Evolutionary conservation across 1,140 invertebrate species (phyloP).

Genomic region (Sesamia nonagrioides): DNA sequence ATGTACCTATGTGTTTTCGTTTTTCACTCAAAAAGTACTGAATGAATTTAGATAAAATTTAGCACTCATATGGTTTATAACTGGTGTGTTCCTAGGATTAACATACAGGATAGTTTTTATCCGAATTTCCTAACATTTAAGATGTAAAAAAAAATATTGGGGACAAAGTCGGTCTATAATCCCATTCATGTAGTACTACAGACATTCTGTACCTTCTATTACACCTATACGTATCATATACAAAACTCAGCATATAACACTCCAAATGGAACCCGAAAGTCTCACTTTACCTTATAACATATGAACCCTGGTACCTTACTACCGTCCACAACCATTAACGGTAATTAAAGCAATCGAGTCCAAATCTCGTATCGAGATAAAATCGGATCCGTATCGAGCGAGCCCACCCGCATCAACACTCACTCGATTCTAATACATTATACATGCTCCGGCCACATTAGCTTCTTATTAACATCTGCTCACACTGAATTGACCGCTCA

Average conservation of each 20-base stretch:
- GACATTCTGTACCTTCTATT: background rate
- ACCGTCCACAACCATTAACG: slow-evolving; percentile 73
- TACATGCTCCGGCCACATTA: slow-evolving; percentile 78
- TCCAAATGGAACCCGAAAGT: background rate
- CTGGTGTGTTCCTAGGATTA: no score
- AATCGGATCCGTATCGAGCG: slow-evolving; percentile 74
- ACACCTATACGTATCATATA: background rate
- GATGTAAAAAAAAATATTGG: no score
- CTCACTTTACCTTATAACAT: slow-evolving; percentile 32
- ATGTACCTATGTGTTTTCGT: no score
- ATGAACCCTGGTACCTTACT: slow-evolving; percentile 55
- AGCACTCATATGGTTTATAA: no score
- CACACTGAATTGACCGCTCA: slow-evolving; percentile 42
- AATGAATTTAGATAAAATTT: no score
- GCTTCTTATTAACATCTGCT: slow-evolving; percentile 55
- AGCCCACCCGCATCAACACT: slow-evolving; percentile 75
- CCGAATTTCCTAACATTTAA: no score
- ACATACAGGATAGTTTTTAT: no score
- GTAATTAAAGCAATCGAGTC: slow-evolving; percentile 82
- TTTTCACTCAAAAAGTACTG: no score
- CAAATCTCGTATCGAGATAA: slow-evolving; percentile 80
- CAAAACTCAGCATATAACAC: background rate
- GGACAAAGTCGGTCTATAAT: background rate
- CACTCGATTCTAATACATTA: slow-evolving; percentile 79
- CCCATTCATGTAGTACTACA: no score